phyloP scores from a whole-genome alignment of 1,140 invertebrate genomes.

The Tenebrio molitor region DNA sequence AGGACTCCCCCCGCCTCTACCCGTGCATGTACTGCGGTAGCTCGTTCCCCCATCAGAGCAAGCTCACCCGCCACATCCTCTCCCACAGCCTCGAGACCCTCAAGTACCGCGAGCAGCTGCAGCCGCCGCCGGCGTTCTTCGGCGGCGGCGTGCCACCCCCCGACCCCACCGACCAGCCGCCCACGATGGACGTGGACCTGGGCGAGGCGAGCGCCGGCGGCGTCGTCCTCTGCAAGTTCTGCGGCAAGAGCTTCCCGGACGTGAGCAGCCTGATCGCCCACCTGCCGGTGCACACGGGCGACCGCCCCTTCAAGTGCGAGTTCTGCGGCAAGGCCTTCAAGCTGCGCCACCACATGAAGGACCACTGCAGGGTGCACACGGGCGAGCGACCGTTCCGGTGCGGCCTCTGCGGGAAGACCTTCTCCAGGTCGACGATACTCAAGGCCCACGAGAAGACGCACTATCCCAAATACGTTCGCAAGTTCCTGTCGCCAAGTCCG shows the following conservation, averaged over 20 bases:
- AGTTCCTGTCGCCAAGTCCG: conserved; percentile 87
- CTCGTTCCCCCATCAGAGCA: conserved; percentile 89
- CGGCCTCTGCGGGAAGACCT: conserved; percentile 89
- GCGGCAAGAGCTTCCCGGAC: conserved; percentile 90
- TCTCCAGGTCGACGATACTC: conserved; percentile 88
- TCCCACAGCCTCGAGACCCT: conserved; percentile 88
- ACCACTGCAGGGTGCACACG: conserved; percentile 92
- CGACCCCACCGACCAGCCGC: conserved; percentile 70
- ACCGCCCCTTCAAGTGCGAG: conserved; percentile 91
- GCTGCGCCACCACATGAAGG: conserved; percentile 92
- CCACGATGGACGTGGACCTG: conserved; percentile 68
- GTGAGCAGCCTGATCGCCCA: conserved; percentile 88
- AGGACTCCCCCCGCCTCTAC: conserved; percentile 72
- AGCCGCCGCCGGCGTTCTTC: conserved; percentile 64
- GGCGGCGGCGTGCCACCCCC: conserved; percentile 66
- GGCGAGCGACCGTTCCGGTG: conserved; percentile 92
- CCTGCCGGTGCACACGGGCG: conserved; percentile 89
- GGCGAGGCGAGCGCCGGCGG: conserved; percentile 68
- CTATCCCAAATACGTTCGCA: conserved; percentile 89
- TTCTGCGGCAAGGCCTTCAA: conserved; percentile 93
- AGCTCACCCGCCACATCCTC: conserved; percentile 88
- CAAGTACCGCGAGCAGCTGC: conserved; percentile 83
- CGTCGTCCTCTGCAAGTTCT: conserved; percentile 90
- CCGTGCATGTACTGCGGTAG: conserved; percentile 90
- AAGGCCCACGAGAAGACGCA: conserved; percentile 94